phyloP scores from a whole-genome alignment of 2,888 invertebrate species.

The Desoria tigrina region DNA sequence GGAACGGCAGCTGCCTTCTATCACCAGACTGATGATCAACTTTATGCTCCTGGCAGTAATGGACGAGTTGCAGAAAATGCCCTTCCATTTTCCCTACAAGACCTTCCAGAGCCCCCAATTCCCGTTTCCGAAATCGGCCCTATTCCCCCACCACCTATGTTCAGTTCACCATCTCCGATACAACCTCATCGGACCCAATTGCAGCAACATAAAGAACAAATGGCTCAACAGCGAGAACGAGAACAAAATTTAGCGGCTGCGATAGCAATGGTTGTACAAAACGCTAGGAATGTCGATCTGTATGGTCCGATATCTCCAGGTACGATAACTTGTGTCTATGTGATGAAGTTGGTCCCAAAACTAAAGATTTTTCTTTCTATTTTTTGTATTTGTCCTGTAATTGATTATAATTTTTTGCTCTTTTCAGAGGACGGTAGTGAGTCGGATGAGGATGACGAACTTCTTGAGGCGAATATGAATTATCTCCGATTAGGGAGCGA shows the following conservation, averaged over 20 bases:
- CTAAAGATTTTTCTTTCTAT: too few species aligned
- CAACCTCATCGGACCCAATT: constrained; percentile 60
- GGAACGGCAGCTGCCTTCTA: constrained; percentile 44
- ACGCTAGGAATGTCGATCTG: constrained; percentile 50
- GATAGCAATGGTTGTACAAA: constrained; percentile 53
- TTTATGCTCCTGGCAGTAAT: constrained; percentile 38
- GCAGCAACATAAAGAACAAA: constrained; percentile 57
- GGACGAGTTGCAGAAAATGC: constrained; percentile 22
- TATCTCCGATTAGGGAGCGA: constrained; percentile 44
- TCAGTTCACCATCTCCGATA: constrained; percentile 67
- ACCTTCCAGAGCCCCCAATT: constrained; percentile 88
- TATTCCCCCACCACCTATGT: constrained; percentile 92
- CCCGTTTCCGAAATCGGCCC: constrained; percentile 90
- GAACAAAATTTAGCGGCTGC: constrained; percentile 53
- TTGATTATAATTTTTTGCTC: background rate
- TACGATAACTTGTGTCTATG: too few species aligned
- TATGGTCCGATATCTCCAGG: constrained; percentile 40
- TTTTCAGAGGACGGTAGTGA: constrained; percentile 62
- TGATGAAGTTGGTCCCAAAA: too few species aligned
- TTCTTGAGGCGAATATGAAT: constrained; percentile 52
- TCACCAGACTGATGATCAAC: constrained; percentile 44
- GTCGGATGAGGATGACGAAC: constrained; percentile 61
- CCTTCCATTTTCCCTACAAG: constrained; percentile 70
- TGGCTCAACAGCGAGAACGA: constrained; percentile 51
- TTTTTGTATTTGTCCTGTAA: too few species aligned